Base-by-base conservation (phyloP, 2,888 invertebrate genomes). In the Nezara viridula region DNA sequence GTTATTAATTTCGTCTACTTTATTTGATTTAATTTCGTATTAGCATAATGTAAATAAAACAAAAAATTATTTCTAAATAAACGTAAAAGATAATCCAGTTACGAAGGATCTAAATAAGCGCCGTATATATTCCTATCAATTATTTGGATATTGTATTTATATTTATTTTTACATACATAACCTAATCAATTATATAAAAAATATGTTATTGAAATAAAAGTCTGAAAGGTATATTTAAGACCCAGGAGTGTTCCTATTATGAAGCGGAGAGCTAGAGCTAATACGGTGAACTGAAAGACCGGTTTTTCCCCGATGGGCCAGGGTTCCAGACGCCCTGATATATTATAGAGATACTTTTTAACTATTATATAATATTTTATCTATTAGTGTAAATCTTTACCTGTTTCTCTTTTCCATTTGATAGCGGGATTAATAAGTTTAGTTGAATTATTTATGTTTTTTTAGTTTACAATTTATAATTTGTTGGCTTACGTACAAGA, bases 291-390 rank as follows among this genome's bases (percentile, higher is more conserved):
- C 66, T 5, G 32, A 5, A 66, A 19, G 66, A 66, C 66, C 66
- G 66, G 66, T 66, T 66, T 66, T 66, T 16, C 16, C 6, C 66
- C 7, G 66, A 19, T 37, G 66, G 2, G 66, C 32, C 7, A 19
- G 5, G 32, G 66, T 32, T 0, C 16, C 16, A 32, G 66, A 6
- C 66, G 66, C 66, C 6, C 32, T 66, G 16, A 66, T 32, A 66
- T 14, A 66, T 66, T 32, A 66, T 66, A 32, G 5, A 66, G 32
- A 66, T 32, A 37, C 32, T 21, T 32, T 66, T 32, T 32, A 66
- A 37, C 32, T 32, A 66, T 60, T 60, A 27, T 60, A 27, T 60
- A 60, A 60, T 60, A 60, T 66, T 66, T 66, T 66, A 66, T 66
- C 66, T 66, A 66, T 32, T 66, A 66, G 32, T 19, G 66, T 66